These are phyloP conservation scores for Nicator chloris DNA, from an alignment of 2,113 vertebrate genomes.

Conservation along the genomic window DNA sequence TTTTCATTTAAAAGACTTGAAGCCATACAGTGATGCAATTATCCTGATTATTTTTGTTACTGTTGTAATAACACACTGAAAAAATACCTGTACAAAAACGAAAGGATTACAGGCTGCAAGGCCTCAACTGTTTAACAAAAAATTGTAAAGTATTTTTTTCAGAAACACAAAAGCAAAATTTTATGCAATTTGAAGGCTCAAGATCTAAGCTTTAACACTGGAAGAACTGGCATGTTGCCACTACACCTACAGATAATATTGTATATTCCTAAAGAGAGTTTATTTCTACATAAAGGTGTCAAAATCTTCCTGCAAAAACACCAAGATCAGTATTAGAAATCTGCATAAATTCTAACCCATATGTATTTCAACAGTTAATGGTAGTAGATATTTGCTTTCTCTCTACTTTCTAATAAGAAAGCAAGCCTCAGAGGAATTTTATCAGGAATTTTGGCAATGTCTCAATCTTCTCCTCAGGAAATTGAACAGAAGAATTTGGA, in stretches of 20 bases:
- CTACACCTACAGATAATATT: neutral
- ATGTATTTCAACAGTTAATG: neutral
- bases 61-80: neutral
- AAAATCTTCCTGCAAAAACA: neutral
- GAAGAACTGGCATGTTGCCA: neutral
- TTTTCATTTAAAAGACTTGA: neutral
- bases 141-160: neutral
- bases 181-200: neutral
- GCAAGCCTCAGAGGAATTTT: neutral
- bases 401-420: neutral
- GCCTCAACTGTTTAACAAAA: neutral
- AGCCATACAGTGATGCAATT: neutral
- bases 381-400: neutral
- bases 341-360: neutral
- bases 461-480: neutral
- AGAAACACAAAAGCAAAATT: neutral
- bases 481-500: neutral
- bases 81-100: neutral
- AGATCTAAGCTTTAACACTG: neutral
- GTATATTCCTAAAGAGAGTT: neutral
- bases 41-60: neutral
- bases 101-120: neutral
- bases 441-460: neutral
- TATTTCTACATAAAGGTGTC: neutral
- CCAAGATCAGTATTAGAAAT: neutral